Evolutionary conservation across 2,797 vertebrate species (phyloP).

Genomic region (Girardinus metallicus): DNA sequence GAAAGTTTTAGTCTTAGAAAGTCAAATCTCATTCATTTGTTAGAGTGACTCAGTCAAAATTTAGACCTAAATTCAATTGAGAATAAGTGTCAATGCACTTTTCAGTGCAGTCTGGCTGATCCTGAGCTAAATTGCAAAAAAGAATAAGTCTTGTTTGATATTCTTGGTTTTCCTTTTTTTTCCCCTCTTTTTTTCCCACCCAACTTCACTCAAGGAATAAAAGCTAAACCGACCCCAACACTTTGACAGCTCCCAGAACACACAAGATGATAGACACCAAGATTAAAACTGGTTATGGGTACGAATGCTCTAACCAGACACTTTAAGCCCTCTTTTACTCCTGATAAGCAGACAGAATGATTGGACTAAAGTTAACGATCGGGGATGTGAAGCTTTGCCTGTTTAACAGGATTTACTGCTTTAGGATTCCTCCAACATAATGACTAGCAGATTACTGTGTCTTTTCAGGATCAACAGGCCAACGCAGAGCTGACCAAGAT

Average conservation of each 20-base stretch:
- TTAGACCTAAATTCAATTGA: background rate
- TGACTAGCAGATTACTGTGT: constrained; percentile 50
- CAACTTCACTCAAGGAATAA: background rate
- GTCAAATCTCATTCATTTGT: background rate
- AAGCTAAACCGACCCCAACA: background rate
- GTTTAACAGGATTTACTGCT: constrained; percentile 50
- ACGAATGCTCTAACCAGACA: background rate
- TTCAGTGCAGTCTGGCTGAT: background rate
- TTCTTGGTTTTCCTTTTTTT: background rate
- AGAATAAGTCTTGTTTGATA: background rate
- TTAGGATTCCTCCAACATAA: constrained; percentile 29
- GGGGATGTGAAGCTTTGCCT: constrained; percentile 33
- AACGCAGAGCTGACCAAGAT: constrained; percentile 90
- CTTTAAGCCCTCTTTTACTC: constrained; percentile 6
- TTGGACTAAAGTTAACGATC: constrained; percentile 14
- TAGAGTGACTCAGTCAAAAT: background rate
- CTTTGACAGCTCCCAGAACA: background rate
- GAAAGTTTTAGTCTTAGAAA: background rate
- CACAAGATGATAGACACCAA: background rate
- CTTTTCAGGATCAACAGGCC: constrained; percentile 86
- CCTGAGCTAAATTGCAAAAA: background rate
- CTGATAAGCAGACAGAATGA: constrained; percentile 22
- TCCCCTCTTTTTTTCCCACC: background rate
- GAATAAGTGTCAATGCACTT: background rate
- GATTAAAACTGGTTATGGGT: background rate